A percentile compares a stretch with the other conserved stretches of the same genome.
Conservation (phyloP, 1,140 invertebrate genomes). For the Ooceraea biroi region DNA sequence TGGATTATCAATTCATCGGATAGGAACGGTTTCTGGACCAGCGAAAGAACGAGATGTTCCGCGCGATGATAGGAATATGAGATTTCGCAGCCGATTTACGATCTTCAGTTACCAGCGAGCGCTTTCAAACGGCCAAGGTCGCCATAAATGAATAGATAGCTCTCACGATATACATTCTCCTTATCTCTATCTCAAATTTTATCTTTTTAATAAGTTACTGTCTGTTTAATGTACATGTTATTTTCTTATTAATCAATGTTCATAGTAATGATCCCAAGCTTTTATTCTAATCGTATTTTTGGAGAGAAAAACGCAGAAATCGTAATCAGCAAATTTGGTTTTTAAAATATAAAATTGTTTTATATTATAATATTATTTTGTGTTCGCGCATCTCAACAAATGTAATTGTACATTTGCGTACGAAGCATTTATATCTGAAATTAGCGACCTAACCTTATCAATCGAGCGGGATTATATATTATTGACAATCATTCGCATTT, state of each 20-base stretch:
- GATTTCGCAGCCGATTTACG: constrained; percentile 66
- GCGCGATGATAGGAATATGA: constrained; percentile 61
- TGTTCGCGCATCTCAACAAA: not conserved
- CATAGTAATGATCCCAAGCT: not conserved
- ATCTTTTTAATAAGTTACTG: not conserved
- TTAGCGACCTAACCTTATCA: not conserved
- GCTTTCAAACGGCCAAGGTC: constrained; percentile 41
- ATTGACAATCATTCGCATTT: constrained; percentile 25
- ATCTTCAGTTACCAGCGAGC: not conserved
- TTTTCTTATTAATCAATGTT: not conserved
- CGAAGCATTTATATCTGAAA: constrained; percentile 27
- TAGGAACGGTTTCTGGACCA: constrained; percentile 3
- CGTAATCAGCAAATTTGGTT: not conserved
- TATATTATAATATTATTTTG: not conserved
- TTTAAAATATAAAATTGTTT: not conserved
- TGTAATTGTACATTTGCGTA: constrained; percentile 11
- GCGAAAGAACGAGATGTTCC: constrained; percentile 50
- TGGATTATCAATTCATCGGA: constrained; percentile 71
- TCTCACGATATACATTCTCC: too few relatives aligned
- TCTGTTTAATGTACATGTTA: not conserved
- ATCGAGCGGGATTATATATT: constrained; percentile 18
- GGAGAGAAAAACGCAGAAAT: not conserved
- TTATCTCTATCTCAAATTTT: not conserved
- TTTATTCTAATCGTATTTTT: not conserved
- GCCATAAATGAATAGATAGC: constrained; percentile 1